A percentile compares a stretch with the other conserved stretches of the same genome.
These are phyloP conservation scores for Scolanthus callimorphus DNA, from an alignment of 92 coral and sea anemone genomes.

Conservation along the genomic window DNA sequence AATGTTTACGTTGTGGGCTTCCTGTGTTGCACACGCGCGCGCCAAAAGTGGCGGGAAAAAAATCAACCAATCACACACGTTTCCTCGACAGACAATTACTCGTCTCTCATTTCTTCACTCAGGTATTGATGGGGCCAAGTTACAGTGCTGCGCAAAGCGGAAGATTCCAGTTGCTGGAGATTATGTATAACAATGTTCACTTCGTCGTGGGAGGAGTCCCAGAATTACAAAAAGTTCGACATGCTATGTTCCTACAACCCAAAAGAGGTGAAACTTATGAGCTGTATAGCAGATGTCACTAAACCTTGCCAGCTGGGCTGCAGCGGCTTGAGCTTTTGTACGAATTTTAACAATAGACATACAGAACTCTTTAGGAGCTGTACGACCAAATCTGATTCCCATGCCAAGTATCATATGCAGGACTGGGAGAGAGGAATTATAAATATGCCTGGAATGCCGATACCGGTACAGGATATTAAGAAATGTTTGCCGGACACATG, in stretches of 20 bases:
- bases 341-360: conserved; percentile 92
- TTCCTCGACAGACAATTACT: too few species aligned
- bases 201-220: conserved; percentile 44
- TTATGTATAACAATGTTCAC: conserved; percentile 69
- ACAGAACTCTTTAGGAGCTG: conserved; percentile 96
- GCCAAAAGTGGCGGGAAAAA: too few species aligned
- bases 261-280: conserved; percentile 60
- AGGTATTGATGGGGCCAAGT: conserved; percentile 75
- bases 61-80: too few species aligned
- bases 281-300: conserved; percentile 89
- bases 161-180: conserved; percentile 48
- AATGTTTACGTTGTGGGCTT: too few species aligned
- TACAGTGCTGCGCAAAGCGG: conserved; percentile 88
- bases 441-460: conserved; percentile 63
- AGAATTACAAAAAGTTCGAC: conserved; percentile 61
- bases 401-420: conserved; percentile 82
- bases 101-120: too few species aligned
- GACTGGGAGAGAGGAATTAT: conserved; percentile 84
- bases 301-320: conserved; percentile 91
- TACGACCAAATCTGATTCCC: conserved; percentile 53
- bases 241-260: conserved; percentile 58
- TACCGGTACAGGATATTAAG: conserved; percentile 84
- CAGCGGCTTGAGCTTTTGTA: conserved; percentile 80
- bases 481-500: conserved; percentile 89
- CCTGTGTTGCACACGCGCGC: too few species aligned